Percentiles rank a stretch among this genome's conserved stretches.
Evolutionary conservation across 2,113 vertebrate genomes (phyloP).

Genomic region (Lophius piscatorius): DNA sequence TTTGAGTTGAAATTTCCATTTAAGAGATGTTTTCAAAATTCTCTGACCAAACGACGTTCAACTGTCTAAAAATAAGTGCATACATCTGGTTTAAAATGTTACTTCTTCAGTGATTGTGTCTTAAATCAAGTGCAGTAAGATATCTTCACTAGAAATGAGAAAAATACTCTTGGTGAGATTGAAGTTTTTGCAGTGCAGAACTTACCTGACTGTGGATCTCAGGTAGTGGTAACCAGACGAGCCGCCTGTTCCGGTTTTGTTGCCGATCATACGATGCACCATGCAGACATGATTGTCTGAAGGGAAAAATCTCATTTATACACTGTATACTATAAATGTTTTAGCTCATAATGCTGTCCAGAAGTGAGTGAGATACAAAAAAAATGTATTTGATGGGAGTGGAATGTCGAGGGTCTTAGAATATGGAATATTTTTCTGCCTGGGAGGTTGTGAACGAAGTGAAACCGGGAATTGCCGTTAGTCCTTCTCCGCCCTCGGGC

Average conservation of each 20-base stretch:
- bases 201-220: constrained; percentile 93
- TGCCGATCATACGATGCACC: constrained; percentile 97
- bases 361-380: background rate
- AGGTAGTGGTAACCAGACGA: constrained; percentile 97
- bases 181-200: constrained; percentile 7
- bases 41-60: no score
- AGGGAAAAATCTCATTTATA: constrained; percentile 2
- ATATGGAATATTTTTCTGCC: background rate
- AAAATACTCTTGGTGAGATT: constrained; percentile 4
- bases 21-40: no score
- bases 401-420: background rate
- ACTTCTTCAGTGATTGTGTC: no score
- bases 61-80: no score
- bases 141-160: no score
- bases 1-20: no score
- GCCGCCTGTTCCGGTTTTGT: constrained; percentile 91
- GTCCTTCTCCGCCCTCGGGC: constrained; percentile 10
- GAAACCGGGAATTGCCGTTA: constrained; percentile 2
- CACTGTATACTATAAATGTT: background rate
- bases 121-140: no score
- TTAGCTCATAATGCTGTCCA: background rate
- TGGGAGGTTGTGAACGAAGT: constrained; percentile 21
- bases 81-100: no score
- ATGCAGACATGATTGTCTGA: constrained; percentile 96
- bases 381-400: constrained; percentile 26